Evolutionary conservation across 1,140 invertebrate species (phyloP).

Genomic region (Drepana arcuata): DNA sequence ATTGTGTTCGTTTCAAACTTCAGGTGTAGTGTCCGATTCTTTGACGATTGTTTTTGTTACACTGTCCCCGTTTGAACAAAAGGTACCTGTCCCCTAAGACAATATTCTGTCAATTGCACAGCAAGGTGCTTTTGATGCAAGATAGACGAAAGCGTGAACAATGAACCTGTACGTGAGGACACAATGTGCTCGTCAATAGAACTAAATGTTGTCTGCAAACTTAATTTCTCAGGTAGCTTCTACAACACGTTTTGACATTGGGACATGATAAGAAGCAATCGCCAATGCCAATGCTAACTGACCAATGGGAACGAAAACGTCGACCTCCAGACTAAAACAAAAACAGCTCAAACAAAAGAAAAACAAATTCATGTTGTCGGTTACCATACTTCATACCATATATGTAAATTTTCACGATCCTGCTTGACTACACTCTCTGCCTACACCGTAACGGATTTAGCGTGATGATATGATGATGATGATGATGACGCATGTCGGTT

Average conservation of each 20-base stretch:
- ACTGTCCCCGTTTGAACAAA: no score
- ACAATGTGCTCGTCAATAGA: conserved; percentile 33
- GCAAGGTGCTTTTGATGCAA: conserved; percentile 42
- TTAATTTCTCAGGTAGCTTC: conserved; percentile 44
- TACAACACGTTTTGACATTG: conserved; percentile 38
- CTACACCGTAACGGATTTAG: no score
- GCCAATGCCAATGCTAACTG: no score
- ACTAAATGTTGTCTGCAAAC: conserved; percentile 24
- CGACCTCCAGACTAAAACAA: no score
- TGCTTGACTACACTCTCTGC: no score
- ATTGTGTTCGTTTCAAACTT: conserved; percentile 26
- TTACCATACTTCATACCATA: no score
- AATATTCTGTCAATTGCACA: conserved; percentile 51
- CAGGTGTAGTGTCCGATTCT: conserved; percentile 26
- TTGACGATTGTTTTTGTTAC: conserved; percentile 21
- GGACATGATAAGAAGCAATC: conserved; percentile 4
- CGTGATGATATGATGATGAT: no score
- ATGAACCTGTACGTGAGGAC: conserved; percentile 39
- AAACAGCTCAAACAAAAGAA: no score
- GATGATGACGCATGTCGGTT: no score
- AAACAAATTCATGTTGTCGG: no score
- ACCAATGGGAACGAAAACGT: no score
- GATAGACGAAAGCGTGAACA: conserved; percentile 20
- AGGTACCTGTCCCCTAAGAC: conserved; percentile 57
- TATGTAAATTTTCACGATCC: no score